Evolutionary conservation across 2,113 vertebrate species (phyloP).

Genomic region (Phycodurus eques): DNA sequence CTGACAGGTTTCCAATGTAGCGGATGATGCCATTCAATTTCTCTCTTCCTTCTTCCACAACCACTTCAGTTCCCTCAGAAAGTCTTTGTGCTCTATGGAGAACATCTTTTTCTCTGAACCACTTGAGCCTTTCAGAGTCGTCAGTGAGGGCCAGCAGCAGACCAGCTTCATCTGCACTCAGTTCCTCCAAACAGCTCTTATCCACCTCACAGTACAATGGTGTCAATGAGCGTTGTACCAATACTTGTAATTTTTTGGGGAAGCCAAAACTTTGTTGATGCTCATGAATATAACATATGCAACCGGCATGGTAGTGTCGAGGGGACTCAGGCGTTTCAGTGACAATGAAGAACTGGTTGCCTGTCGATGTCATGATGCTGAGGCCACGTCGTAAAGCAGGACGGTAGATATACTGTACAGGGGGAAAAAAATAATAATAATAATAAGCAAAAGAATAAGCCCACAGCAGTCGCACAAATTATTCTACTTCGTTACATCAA

Average conservation of each 20-base stretch:
- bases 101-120: constrained; percentile 39
- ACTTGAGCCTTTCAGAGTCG: constrained; percentile 58
- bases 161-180: constrained; percentile 33
- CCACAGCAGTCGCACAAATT: no score
- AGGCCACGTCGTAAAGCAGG: background rate
- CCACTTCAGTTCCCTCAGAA: constrained; percentile 24
- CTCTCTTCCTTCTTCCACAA: constrained; percentile 51
- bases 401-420: background rate
- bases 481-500: no score
- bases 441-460: background rate
- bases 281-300: constrained; percentile 60
- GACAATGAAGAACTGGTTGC: constrained; percentile 72
- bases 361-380: constrained; percentile 20
- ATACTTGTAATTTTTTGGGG: constrained; percentile 14
- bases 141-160: constrained; percentile 68
- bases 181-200: background rate
- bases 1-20: constrained; percentile 64
- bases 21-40: constrained; percentile 66
- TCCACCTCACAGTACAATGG: rapidly evolving
- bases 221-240: rapidly evolving
- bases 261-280: background rate
- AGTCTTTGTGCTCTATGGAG: constrained; percentile 59
- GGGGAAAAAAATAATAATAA: background rate
- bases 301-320: constrained; percentile 33
- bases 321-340: constrained; percentile 10